Evolutionary conservation across 2,797 vertebrate genomes (phyloP).

Genomic region (Gastrophryne carolinensis): DNA sequence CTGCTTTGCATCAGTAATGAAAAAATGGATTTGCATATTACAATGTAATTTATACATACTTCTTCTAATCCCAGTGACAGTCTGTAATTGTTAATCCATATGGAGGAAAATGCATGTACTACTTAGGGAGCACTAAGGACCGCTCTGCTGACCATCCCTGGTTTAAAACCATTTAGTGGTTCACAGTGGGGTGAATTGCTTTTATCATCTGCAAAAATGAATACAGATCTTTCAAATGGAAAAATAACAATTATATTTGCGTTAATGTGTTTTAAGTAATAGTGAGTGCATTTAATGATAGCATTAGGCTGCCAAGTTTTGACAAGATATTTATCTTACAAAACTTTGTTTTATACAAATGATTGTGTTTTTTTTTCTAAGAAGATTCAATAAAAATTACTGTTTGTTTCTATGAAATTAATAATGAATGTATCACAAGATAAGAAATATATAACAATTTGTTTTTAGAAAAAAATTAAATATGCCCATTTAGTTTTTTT

Average conservation of each 20-base stretch:
- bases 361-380: no score
- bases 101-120: conserved; percentile 53
- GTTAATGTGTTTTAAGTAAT: background rate
- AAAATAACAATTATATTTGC: background rate
- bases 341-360: no score
- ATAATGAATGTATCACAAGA: no score
- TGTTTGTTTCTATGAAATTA: no score
- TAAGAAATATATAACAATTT: no score
- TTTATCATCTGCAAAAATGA: conserved; percentile 7
- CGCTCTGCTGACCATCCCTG: conserved; percentile 19
- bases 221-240: conserved; percentile 32
- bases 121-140: conserved; percentile 40
- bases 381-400: no score
- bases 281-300: conserved; percentile 18
- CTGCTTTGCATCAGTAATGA: conserved; percentile 60
- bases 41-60: conserved; percentile 57
- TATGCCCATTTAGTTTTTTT: no score
- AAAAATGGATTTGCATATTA: conserved; percentile 64
- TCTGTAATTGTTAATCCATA: conserved; percentile 54
- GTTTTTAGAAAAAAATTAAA: no score
- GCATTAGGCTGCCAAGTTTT: background rate
- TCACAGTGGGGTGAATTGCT: conserved; percentile 46
- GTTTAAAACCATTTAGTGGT: conserved; percentile 35
- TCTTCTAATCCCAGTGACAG: conserved; percentile 47
- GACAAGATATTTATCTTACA: conserved; percentile 4